Evolutionary conservation across 2,888 invertebrate species (phyloP).

Genomic region (Melieria picta): DNA sequence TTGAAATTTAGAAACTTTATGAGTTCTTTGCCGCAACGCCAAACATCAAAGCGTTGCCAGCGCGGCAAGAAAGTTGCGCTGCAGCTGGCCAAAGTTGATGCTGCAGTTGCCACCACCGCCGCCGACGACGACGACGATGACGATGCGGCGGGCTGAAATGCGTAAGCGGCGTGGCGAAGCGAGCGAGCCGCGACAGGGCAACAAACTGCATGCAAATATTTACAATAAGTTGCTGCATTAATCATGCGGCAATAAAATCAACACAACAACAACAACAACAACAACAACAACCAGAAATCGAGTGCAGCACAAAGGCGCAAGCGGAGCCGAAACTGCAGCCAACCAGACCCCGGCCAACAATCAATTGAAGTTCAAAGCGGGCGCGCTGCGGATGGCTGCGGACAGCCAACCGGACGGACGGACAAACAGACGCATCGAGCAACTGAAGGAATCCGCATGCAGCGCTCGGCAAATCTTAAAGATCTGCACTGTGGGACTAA

Average conservation of each 20-base stretch:
- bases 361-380: conserved; percentile 2
- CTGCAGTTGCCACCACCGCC: not conserved
- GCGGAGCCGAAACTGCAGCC: not conserved
- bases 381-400: not conserved
- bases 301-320: not conserved
- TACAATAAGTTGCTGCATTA: conserved; percentile 57
- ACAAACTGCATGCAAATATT: conserved; percentile 59
- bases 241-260: conserved; percentile 45
- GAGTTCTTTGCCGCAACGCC: no score
- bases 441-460: conserved; percentile 3
- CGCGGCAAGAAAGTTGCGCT: no score
- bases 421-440: not conserved
- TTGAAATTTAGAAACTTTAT: no score
- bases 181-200: no score
- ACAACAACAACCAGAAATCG: not conserved
- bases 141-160: not conserved
- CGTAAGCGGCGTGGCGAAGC: not conserved
- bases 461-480: not conserved
- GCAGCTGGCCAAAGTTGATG: not conserved
- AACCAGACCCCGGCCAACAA: not conserved
- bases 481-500: not conserved
- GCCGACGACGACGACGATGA: not conserved
- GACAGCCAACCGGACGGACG: not conserved
- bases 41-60: no score
- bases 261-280: not conserved